These are phyloP conservation scores for Synergus gifuensis DNA, from an alignment of 2,888 invertebrate genomes.

Conservation along the genomic window DNA sequence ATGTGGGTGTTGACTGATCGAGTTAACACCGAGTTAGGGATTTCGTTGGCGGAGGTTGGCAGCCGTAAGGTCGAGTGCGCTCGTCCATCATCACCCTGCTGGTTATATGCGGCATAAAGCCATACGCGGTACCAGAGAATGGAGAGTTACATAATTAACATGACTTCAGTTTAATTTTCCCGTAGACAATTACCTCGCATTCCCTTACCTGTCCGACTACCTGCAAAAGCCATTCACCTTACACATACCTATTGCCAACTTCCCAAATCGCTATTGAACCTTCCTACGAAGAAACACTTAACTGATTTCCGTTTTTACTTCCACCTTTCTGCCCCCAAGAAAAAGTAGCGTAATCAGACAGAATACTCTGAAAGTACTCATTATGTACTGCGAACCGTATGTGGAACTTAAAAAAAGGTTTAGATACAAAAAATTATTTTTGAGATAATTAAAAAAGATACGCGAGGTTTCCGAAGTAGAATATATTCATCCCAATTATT, in stretches of 20 bases:
- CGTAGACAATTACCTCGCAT: constrained; percentile 70
- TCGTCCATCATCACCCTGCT: constrained; percentile 71
- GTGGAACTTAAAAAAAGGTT: constrained; percentile 20
- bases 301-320: constrained; percentile 38
- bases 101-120: constrained; percentile 59
- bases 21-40: constrained; percentile 76
- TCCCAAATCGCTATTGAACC: constrained; percentile 38
- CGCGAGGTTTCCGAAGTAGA: neutral
- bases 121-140: constrained; percentile 61
- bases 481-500: neutral
- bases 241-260: constrained; percentile 29
- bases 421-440: constrained; percentile 15
- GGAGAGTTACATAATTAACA: constrained; percentile 75
- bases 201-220: constrained; percentile 46
- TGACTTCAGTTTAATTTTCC: constrained; percentile 76
- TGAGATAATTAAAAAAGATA: neutral
- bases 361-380: constrained; percentile 28
- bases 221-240: constrained; percentile 47
- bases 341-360: constrained; percentile 30
- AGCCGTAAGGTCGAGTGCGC: constrained; percentile 63
- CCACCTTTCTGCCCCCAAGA: constrained; percentile 11
- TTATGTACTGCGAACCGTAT: constrained; percentile 12
- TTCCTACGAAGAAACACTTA: constrained; percentile 37
- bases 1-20: constrained; percentile 76
- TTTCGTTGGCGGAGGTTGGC: constrained; percentile 74